phyloP scores from a whole-genome alignment of 1,140 invertebrate genomes.

The Drosophila novamexicana region DNA sequence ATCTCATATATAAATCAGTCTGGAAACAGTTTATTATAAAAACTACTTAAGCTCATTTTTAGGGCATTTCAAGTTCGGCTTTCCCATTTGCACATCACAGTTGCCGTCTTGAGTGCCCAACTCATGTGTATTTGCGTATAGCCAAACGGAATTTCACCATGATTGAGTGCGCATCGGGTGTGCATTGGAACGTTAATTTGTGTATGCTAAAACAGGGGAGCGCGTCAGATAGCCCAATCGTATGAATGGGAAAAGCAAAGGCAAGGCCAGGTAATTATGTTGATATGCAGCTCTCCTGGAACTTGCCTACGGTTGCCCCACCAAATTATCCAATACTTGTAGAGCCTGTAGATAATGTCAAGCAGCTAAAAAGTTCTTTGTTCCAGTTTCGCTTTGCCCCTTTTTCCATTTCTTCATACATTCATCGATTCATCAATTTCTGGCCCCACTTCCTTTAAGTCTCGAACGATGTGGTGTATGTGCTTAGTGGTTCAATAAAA shows the following conservation, averaged over 20 bases:
- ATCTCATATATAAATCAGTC: no score
- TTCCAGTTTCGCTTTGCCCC: slow-evolving; percentile 12
- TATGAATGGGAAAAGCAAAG: slow-evolving; percentile 5
- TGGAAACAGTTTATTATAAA: no score
- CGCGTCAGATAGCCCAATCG: slow-evolving; percentile 5
- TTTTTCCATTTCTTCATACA: neutral
- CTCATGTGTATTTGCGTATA: slow-evolving; percentile 45
- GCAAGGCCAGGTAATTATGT: slow-evolving; percentile 7
- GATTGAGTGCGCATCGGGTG: slow-evolving; percentile 31
- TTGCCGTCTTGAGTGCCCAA: slow-evolving; percentile 11
- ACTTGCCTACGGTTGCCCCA: neutral
- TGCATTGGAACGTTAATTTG: slow-evolving; percentile 62
- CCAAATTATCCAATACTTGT: slow-evolving; percentile 19
- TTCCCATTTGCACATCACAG: neutral
- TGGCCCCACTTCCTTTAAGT: neutral
- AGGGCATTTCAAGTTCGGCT: neutral
- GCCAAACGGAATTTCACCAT: slow-evolving; percentile 34
- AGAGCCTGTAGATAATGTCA: slow-evolving; percentile 15
- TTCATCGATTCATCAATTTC: slow-evolving; percentile 12
- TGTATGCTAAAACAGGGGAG: slow-evolving; percentile 37
- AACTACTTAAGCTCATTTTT: no score
- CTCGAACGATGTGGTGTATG: neutral
- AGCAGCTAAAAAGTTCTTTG: slow-evolving; percentile 38
- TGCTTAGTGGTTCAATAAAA: slow-evolving; percentile 32
- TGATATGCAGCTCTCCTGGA: neutral